Conservation (phyloP, 2,888 invertebrate genomes). For the Gerris lacustris region DNA sequence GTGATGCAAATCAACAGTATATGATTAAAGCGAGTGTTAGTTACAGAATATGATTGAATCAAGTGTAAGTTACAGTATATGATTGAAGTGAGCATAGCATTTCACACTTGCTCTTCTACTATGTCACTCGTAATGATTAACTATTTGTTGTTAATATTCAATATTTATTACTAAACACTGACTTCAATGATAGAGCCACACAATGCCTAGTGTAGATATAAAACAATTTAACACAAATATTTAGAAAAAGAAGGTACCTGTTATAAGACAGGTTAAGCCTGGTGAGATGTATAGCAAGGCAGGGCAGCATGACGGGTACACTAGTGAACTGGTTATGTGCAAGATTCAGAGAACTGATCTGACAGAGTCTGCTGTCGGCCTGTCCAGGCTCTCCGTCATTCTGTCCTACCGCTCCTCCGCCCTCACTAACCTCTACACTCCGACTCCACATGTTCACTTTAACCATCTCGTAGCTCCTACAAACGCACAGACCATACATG, state of each 20-base stretch:
- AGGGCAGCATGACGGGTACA: slow-evolving; percentile 79
- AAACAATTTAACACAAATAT: neutral
- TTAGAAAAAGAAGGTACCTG: slow-evolving; percentile 37
- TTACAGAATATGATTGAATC: too few relatives aligned
- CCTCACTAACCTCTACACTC: slow-evolving; percentile 53
- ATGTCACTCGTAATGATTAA: too few relatives aligned
- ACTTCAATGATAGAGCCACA: neutral
- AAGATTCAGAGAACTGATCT: slow-evolving; percentile 57
- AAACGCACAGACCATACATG: neutral
- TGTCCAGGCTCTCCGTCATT: slow-evolving; percentile 44
- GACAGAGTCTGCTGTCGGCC: slow-evolving; percentile 43
- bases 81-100: too few relatives aligned
- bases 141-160: too few relatives aligned
- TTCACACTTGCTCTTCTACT: too few relatives aligned
- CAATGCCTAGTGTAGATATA: neutral
- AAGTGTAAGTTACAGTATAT: too few relatives aligned
- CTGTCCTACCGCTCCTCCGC: slow-evolving; percentile 40
- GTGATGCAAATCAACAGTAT: too few relatives aligned
- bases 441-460: slow-evolving; percentile 65
- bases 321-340: slow-evolving; percentile 82
- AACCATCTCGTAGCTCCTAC: slow-evolving; percentile 44
- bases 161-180: too few relatives aligned
- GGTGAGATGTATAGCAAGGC: slow-evolving; percentile 74
- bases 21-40: too few relatives aligned
- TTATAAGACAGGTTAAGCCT: slow-evolving; percentile 87